These are phyloP conservation scores for Periophthalmus modestus DNA, from an alignment of 2,113 vertebrate species.

Conservation along the genomic window DNA sequence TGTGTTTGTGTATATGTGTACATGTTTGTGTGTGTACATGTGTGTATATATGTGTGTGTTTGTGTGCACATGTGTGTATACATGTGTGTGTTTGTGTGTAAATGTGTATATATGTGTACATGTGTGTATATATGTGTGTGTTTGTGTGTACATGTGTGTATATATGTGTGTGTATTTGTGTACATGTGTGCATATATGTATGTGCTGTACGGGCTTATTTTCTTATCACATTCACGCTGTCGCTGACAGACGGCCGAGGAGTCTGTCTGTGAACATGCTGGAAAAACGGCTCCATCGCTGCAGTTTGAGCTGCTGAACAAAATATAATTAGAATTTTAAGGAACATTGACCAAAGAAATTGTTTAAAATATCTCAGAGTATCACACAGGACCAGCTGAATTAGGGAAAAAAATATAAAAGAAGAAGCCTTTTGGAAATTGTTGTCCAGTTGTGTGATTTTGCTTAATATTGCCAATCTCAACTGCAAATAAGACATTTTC, in stretches of 20 bases:
- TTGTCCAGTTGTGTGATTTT: not conserved
- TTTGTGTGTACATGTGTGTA: too few species aligned
- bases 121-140: too few species aligned
- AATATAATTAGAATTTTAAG: not conserved
- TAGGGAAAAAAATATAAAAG: not conserved
- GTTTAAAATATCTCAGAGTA: constrained; percentile 7
- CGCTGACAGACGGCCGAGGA: not conserved
- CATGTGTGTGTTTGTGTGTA: too few species aligned
- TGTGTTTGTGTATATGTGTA: too few species aligned
- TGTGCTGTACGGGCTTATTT: constrained; percentile 9
- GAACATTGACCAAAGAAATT: not conserved
- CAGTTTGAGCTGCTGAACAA: constrained; percentile 1
- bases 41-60: too few species aligned
- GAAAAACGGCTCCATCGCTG: not conserved
- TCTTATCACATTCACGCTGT: constrained; percentile 5
- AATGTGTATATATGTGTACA: too few species aligned
- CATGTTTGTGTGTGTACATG: too few species aligned
- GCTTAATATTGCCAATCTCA: too few species aligned
- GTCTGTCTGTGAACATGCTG: not conserved
- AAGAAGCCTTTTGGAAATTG: too few species aligned
- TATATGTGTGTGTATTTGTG: not conserved
- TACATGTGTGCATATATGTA: not conserved
- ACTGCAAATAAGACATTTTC: too few species aligned
- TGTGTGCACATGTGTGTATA: too few species aligned
- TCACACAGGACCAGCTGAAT: constrained; percentile 8